Percentiles rank a stretch among this genome's conserved stretches.
These are phyloP conservation scores for Phengaris arion DNA, from an alignment of 2,888 invertebrate genomes.

Conservation along the genomic window DNA sequence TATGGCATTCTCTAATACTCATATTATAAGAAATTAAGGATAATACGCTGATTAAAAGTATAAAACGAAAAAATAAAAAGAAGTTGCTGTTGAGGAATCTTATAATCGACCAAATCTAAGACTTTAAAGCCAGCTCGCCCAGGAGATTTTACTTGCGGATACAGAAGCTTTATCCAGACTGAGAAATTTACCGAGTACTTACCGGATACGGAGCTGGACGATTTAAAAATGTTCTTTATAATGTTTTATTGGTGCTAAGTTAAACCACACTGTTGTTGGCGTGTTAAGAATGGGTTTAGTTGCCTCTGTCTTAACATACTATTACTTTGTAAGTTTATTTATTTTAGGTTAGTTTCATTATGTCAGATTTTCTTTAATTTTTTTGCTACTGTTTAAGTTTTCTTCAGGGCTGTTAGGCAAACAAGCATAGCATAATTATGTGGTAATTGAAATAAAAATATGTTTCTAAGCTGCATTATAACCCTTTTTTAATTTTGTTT, in stretches of 20 bases:
- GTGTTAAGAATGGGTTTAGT: constrained; percentile 1
- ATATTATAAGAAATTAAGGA: too few relatives aligned
- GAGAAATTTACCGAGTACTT: constrained; percentile 20
- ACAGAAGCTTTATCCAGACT: constrained; percentile 4
- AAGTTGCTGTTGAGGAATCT: not conserved
- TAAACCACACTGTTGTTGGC: not conserved
- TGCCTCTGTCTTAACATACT: not conserved
- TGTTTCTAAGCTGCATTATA: too few relatives aligned
- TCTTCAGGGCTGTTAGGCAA: too few relatives aligned
- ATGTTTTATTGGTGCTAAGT: constrained; percentile 10
- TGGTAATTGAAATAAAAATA: too few relatives aligned
- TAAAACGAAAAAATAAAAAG: not conserved
- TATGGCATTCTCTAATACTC: too few relatives aligned
- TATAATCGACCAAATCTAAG: not conserved
- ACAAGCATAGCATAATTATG: too few relatives aligned
- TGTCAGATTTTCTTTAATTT: too few relatives aligned
- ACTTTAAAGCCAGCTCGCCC: not conserved
- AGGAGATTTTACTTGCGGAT: constrained; percentile 2
- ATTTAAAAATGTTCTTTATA: constrained; percentile 18
- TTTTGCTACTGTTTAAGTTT: too few relatives aligned
- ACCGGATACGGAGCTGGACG: constrained; percentile 3
- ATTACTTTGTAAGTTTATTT: not conserved
- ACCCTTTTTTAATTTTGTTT: too few relatives aligned
- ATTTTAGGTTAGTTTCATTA: not conserved
- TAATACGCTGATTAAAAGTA: too few relatives aligned